Base-by-base conservation (phyloP, 2,888 invertebrate species). In the Mechanitis messenoides region DNA sequence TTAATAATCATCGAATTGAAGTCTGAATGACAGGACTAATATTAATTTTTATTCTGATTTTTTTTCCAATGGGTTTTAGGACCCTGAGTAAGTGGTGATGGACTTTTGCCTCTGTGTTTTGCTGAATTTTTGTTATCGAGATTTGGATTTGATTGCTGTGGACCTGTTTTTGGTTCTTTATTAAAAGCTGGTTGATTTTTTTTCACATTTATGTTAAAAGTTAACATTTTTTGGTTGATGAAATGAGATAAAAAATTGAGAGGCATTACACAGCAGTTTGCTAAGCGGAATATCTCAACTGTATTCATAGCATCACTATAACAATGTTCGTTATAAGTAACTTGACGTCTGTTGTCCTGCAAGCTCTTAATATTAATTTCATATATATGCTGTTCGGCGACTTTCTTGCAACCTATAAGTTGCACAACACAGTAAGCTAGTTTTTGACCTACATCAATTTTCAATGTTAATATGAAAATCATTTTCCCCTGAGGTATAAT, bases 351-450 rank as follows among this genome's bases (percentile, higher is more conserved):
- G 3, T 70, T 54, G 58, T 86, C 84, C 65, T 79, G 78, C 63
- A 79, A 81, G 71, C 87, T 87, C 9, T 69, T 74, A 1, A 89
- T 68, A 46, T 85, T 82, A 64, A 89, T 81, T 69, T 87, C 88
- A 65, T 84, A 89, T 50, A 87, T 71, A 62, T 85, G 81, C 56
- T 85, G 81, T 31, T 77, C 75, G 2, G 89, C 89, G 2, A 67
- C 67, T 62, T 75, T 77, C 69, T 83, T 84, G 53, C 79, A 78
- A 33, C 88, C 89, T 46, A 89, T 84, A 56, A 79, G 83, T 67
- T 89, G 89, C 33, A 89, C 67, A 28, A 79, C 66, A 85, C 85
- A 89, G 67, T 80, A 89, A 3, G 77, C 81, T 80, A 84, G 79
- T 59, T 87, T 84, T 68, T 84, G 82, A 55, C 80, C 67, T 12